phyloP scores from a whole-genome alignment of 2,113 vertebrate species.

The Carettochelys insculpta region DNA sequence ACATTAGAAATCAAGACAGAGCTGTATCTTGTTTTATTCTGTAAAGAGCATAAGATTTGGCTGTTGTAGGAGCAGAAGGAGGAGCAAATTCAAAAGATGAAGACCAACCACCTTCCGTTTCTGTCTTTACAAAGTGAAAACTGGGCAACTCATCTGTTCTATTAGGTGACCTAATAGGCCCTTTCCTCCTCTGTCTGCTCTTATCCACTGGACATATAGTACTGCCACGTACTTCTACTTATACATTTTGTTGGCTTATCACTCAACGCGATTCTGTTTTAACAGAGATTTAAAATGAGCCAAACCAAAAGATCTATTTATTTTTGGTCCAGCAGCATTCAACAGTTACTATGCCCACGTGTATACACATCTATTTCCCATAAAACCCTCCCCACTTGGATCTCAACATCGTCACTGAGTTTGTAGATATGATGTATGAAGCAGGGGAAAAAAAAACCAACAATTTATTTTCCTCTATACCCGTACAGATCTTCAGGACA shows the following conservation, averaged over 20 bases:
- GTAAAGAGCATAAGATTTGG: not conserved
- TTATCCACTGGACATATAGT: not conserved
- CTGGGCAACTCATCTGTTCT: not conserved
- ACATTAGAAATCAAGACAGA: not conserved
- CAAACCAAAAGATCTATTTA: slow-evolving; percentile 26
- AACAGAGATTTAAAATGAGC: not conserved
- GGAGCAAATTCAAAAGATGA: not conserved
- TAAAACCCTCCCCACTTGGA: not conserved
- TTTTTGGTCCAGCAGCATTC: slow-evolving; percentile 17
- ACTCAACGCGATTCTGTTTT: slow-evolving; percentile 24
- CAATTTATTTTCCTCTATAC: not conserved
- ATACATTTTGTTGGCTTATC: slow-evolving; percentile 12
- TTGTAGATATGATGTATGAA: slow-evolving; percentile 7
- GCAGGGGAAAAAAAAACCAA: not conserved
- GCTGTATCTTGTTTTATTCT: not conserved
- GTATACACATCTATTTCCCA: slow-evolving; percentile 7
- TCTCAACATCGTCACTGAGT: slow-evolving; percentile 29
- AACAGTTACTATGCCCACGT: slow-evolving; percentile 21
- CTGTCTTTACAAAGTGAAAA: not conserved
- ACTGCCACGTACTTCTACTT: slow-evolving; percentile 17
- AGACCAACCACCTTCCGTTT: not conserved
- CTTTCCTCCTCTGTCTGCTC: not conserved
- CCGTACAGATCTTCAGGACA: slow-evolving; percentile 10
- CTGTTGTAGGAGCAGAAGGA: not conserved
- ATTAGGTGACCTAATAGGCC: not conserved